Base-by-base conservation (phyloP, 1,140 invertebrate genomes). In the Lasioglossum albipes region DNA sequence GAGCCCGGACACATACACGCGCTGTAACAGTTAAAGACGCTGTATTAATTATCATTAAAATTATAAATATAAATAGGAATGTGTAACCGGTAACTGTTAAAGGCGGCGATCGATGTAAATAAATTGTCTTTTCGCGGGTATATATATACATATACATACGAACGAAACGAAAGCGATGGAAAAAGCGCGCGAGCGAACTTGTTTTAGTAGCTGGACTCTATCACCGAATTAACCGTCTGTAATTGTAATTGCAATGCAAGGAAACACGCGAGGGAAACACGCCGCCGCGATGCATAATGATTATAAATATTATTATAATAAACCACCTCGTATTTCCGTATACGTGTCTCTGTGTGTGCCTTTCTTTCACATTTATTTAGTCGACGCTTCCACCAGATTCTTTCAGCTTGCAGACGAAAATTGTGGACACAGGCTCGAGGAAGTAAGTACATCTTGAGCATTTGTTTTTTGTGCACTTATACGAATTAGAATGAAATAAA, bases 251-350 rank as follows among this genome's bases (percentile, higher is more conserved):
- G 77, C 77, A 79, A 67, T 64, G 59, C 64, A 83, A 84, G 57
- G 67, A 41, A 52, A 49, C 64, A 64, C 66, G 62, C 73, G 82
- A 81, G 75, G 69, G 75, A 87, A 78, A 87, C 85, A 90, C 84
- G 83, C 87, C 82, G 85, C 88, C 89, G 89, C 84, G 86, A 91
- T 89, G 88, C 89, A 91, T 91, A 90, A 90, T 91, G 87, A 91
- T 88, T 92, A 93, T 92, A 92, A 93, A 93, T 92, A 92, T 90
- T 89, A 93, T 91, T 92, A 92, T 91, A 93, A 93, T 93, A 92
- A 93, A 93, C 92, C 90, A 93, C 89, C 92, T 92, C 91, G 92
- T 93, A 93, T 93, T 93, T 93, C 92, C 91, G 91, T 93, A 93
- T 64, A 77, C 66, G 10, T 76, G 81, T 75, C 74, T 90, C 82